Evolutionary conservation across 2,113 vertebrate genomes (phyloP), one percentile per base, ranked within the genome.

Genomic region (Halichoerus grypus): DNA sequence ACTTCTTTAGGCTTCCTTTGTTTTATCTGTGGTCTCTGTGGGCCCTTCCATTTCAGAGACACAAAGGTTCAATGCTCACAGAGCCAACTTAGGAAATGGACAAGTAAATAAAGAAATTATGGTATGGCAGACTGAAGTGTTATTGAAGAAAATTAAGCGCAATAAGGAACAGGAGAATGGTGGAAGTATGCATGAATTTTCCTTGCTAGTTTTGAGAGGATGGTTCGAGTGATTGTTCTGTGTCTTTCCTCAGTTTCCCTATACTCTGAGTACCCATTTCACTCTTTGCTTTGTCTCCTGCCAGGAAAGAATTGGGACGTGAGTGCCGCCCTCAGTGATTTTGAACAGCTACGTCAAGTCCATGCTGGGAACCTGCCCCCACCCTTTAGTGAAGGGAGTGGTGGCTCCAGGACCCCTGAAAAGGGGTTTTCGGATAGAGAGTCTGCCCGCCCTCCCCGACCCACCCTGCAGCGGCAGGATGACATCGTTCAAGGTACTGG

Each of bases 301-400:
- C 49, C 42, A 99, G 99, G 99, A 93, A 99, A 99, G 98, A 99
- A 99, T 98, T 99, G 99, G 99, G 99, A 99, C 69, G 98, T 99
- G 98, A 99, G 98, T 0, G 99, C 99, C 0, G 99, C 99, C 18
- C 99, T 99, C 96, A 99, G 99, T 19, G 99, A 99, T 98, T 99
- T 99, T 11, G 99, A 99, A 88, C 99, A 99, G 98, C 99, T 99
- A 0, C 98, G 99, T 92, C 99, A 99, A 98, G 99, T 99, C 89
- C 99, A 99, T 9, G 99, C 99, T 0, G 99, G 99, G 96, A 99
- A 98, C 96, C 98, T 99, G 71, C 98, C 99, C 0, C 99, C 94
- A n/a, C 95, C 99, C 26, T 99, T 99, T 95, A 92, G 95, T n/a
- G 99, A 99, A 22, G 99, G 99, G 5, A 98, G 98, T 28, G 88